These are phyloP conservation scores for Echinometra lucunter DNA, from an alignment of 53 echinoderm and acorn worm genomes.

Conservation along the genomic window DNA sequence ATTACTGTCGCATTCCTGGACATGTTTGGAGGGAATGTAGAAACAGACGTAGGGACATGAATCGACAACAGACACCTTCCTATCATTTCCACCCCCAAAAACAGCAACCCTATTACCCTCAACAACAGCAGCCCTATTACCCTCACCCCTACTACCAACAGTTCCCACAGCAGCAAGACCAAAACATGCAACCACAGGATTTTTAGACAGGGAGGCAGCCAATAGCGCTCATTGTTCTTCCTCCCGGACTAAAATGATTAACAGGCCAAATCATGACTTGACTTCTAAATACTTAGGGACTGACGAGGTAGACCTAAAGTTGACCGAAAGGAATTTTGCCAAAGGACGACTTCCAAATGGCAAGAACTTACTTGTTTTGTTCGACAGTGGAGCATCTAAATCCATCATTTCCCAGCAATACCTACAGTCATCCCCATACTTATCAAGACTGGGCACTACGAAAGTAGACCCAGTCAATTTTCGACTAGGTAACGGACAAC, in stretches of 20 bases:
- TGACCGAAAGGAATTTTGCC: constrained; percentile 50
- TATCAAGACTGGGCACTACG: neutral
- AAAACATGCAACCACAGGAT: neutral
- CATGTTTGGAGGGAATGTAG: neutral
- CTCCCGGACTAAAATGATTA: neutral
- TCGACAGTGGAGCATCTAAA: constrained; percentile 72
- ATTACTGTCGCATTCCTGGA: neutral
- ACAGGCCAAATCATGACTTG: neutral
- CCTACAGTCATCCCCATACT: constrained; percentile 24
- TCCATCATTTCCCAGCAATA: constrained; percentile 18
- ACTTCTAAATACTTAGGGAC: constrained; percentile 26
- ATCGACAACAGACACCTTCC: neutral
- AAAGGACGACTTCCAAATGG: constrained; percentile 55
- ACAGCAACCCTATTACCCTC: neutral
- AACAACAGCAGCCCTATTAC: neutral
- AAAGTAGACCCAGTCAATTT: constrained; percentile 1
- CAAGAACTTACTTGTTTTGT: constrained; percentile 53
- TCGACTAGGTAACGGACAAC: constrained; percentile 32
- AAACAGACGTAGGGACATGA: neutral
- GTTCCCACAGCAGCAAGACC: neutral
- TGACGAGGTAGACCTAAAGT: constrained; percentile 33
- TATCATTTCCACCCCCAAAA: neutral
- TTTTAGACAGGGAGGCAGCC: neutral
- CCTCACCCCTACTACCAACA: neutral
- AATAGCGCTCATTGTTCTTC: constrained; percentile 33